Conservation (phyloP, 2,113 vertebrate genomes). For the Tupaia chinensis region DNA sequence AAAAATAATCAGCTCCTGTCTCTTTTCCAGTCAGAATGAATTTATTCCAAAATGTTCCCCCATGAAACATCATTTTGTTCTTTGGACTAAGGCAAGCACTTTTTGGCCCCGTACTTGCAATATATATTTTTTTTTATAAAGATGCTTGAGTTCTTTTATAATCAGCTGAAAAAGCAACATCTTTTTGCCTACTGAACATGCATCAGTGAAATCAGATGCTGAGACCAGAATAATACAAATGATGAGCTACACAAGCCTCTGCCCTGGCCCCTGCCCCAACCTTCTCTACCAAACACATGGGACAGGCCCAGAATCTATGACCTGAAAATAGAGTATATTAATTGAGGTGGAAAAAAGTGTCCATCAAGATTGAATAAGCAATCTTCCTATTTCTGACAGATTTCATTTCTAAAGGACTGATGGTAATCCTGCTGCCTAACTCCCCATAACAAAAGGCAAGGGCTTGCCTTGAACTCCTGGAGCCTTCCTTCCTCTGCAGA, state of each 20-base stretch:
- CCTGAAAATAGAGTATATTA: conserved; percentile 72
- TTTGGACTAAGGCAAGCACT: conserved; percentile 1
- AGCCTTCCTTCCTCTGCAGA: not conserved
- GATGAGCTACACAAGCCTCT: not conserved
- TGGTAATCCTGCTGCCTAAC: not conserved
- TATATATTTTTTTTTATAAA: conserved; percentile 46
- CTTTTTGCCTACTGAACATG: conserved; percentile 60
- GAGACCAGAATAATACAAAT: conserved; percentile 56
- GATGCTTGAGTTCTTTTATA: conserved; percentile 22
- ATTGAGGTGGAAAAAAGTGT: conserved; percentile 63
- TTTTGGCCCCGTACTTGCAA: not conserved
- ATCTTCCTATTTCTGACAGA: conserved; percentile 64
- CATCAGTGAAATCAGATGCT: conserved; percentile 65
- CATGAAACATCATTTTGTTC: conserved; percentile 32
- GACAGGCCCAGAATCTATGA: conserved; percentile 22
- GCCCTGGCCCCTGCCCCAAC: not conserved
- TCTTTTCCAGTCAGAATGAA: conserved; percentile 24
- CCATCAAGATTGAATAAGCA: conserved; percentile 68
- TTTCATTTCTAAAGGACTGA: conserved; percentile 63
- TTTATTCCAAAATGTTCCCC: not conserved
- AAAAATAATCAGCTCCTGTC: conserved; percentile 42
- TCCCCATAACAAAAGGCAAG: conserved; percentile 29
- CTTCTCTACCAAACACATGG: not conserved
- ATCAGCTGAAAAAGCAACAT: conserved; percentile 69
- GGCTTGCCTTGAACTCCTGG: not conserved